Percentiles rank a stretch among this genome's conserved stretches.
Conservation (phyloP, 2,888 invertebrate species). For the Antheraea yamamai region DNA sequence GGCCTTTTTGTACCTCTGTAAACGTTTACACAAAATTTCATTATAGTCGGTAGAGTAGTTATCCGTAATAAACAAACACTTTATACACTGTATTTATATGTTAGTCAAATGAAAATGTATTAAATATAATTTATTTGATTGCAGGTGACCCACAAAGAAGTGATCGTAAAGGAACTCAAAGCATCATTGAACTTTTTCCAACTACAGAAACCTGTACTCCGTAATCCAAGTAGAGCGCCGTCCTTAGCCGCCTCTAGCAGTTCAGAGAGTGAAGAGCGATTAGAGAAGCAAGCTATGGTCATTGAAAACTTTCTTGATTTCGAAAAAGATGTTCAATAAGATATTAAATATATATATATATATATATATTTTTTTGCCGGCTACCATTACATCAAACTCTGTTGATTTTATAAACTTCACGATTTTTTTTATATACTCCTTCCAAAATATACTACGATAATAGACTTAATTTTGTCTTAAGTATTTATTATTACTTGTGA, state of each 20-base stretch:
- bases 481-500: no score
- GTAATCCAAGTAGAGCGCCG: constrained; percentile 69
- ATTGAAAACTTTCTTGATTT: constrained; percentile 64
- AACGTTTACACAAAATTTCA: no score
- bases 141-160: constrained; percentile 81
- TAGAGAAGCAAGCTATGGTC: constrained; percentile 41
- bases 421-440: no score
- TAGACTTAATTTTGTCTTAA: background rate
- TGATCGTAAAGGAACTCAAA: constrained; percentile 76
- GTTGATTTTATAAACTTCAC: no score
- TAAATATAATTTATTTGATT: constrained; percentile 22
- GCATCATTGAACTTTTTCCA: constrained; percentile 72
- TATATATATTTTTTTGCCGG: background rate
- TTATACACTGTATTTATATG: no score
- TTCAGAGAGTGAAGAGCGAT: constrained; percentile 33
- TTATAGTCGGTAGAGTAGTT: no score
- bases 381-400: no score
- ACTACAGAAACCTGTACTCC: constrained; percentile 67
- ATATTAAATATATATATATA: no score
- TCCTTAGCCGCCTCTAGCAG: constrained; percentile 51
- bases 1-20: no score
- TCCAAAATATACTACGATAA: background rate
- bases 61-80: no score
- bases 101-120: background rate
- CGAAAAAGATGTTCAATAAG: constrained; percentile 47